Percentiles rank a stretch among this genome's conserved stretches.
These are phyloP conservation scores for Brachyhypopomus occidentalis DNA, from an alignment of 2,113 vertebrate species.

Conservation along the genomic window DNA sequence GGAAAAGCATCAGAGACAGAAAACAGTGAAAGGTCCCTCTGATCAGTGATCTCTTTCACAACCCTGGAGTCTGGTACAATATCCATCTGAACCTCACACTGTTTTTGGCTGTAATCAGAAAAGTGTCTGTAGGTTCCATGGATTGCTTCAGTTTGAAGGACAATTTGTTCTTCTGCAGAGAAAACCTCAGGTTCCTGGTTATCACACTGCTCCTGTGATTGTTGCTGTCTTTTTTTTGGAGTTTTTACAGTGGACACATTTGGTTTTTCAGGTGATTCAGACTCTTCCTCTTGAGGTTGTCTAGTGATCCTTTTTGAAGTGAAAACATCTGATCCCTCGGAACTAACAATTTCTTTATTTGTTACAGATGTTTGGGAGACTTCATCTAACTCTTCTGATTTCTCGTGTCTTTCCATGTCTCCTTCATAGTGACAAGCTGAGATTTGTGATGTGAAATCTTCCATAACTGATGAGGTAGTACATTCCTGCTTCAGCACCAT, in stretches of 20 bases:
- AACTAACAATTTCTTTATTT: neutral
- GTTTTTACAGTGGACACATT: neutral
- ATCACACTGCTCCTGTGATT: neutral
- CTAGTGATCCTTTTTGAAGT: neutral
- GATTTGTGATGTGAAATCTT: constrained; percentile 15
- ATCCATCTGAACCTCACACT: neutral
- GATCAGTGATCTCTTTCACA: constrained; percentile 35
- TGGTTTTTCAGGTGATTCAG: constrained; percentile 16
- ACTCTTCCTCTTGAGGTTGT: neutral
- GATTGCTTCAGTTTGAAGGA: neutral
- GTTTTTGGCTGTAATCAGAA: neutral
- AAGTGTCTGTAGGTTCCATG: neutral
- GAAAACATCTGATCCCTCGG: neutral
- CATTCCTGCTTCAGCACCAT: constrained; percentile 2
- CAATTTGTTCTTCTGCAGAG: neutral
- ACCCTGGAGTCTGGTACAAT: constrained; percentile 24
- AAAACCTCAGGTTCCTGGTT: neutral
- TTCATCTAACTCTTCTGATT: neutral
- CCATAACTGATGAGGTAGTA: neutral
- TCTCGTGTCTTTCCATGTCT: constrained; percentile 33
- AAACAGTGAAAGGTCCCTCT: constrained; percentile 54
- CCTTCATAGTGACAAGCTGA: constrained; percentile 12
- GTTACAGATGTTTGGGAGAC: neutral
- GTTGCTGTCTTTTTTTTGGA: neutral
- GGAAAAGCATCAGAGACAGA: constrained; percentile 57